These are phyloP conservation scores for Aricia artaxerxes DNA, from an alignment of 2,888 invertebrate genomes.

Conservation along the genomic window DNA sequence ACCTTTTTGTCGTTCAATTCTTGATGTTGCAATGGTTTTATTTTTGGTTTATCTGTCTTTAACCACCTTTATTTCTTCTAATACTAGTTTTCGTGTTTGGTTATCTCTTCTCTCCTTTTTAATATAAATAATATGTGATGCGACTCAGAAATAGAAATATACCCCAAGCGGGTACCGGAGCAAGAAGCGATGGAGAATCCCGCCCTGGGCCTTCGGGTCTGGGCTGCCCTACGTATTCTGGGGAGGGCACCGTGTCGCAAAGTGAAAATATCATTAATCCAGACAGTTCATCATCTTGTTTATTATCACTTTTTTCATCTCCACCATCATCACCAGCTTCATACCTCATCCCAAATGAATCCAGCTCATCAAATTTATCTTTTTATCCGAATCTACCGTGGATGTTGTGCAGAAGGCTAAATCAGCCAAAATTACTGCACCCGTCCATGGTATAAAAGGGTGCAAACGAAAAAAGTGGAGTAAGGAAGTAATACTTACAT, in stretches of 20 bases:
- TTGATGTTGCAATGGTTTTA: too few species aligned
- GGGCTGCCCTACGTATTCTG: neutral
- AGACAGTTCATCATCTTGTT: neutral
- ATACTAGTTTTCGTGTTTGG: neutral
- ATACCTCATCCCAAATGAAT: neutral
- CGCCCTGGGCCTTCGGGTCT: neutral
- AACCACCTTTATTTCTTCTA: neutral
- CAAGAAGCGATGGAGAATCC: neutral
- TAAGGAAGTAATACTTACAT: too few species aligned
- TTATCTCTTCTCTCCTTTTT: neutral
- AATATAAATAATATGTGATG: neutral
- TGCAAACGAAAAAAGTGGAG: neutral
- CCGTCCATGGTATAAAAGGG: neutral
- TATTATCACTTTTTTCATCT: neutral
- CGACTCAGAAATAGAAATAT: neutral
- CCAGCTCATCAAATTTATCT: neutral
- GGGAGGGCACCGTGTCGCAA: neutral
- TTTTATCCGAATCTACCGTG: slow-evolving; percentile 2
- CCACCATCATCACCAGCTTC: neutral
- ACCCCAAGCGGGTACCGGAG: too few species aligned
- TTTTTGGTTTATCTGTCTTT: too few species aligned
- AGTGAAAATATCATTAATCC: neutral
- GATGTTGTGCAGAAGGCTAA: slow-evolving; percentile 8
- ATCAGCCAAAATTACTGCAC: slow-evolving; percentile 4
- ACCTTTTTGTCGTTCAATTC: too few species aligned